Base-by-base conservation (phyloP, 2,797 vertebrate species). In the Ctenochaetus hawaiiensis region DNA sequence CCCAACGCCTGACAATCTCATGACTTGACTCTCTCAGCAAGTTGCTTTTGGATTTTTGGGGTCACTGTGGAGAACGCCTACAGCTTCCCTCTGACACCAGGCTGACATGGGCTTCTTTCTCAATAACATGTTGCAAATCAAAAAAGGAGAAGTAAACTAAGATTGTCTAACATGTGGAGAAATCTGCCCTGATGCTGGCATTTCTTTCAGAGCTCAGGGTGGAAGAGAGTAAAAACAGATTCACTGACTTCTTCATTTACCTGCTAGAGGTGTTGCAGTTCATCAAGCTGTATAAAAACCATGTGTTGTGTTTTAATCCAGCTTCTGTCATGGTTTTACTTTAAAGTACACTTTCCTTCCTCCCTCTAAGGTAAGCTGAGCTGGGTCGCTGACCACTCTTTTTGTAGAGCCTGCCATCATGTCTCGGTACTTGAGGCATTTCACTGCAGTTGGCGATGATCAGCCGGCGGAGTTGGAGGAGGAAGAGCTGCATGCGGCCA, bases 371-470 rank as follows among this genome's bases (percentile, higher is more conserved):
- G 47, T 67, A 58, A 64, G 49, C 65, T 66, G 75, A 63, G 47
- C 54, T 45, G 34, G 67, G 69, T 56, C 62, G 22, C 0, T 45
- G 34, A 34, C 41, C 58, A 41, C 37, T 44, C 34, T 53, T 6
- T 57, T 41, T 1, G 0, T 10, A 37, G 17, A 77, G 72, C 67
- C 53, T 26, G 48, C 43, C 23, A 70, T 45, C 65, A 99, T 99
- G 98, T 92, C 97, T 75, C 92, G n/a, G 53, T 97, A 96, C 90
- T 92, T 99, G 92, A 96, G 81, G 83, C 94, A 97, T 74, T 98
- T 99, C 94, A 98, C 97, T 0, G 93, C 96, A 4, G 97, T 98
- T 22, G 98, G 98, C 0, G 97, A 99, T 0, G 78, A 94, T 44
- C 94, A 95, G 0, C 72, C 89, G 0, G 73, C 61, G 52, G 88